Evolutionary conservation across 1,140 invertebrate genomes (phyloP), one percentile per base, ranked within the genome.

Genomic region (Scaptomyza hsui): DNA sequence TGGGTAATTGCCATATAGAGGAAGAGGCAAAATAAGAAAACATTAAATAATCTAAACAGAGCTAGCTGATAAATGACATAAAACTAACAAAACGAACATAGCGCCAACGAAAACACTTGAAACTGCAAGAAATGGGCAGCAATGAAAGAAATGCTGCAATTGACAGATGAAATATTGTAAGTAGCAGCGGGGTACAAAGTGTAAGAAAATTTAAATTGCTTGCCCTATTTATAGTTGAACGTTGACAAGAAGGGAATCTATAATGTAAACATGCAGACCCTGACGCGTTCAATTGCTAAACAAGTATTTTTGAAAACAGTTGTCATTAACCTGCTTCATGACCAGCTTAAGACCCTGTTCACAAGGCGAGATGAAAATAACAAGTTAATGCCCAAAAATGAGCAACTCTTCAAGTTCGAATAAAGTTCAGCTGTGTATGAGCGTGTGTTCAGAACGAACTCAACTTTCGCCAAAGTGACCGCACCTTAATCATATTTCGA

Each of bases 41-140:
- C 71, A 79, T 83, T 76, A 68, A 42, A 72, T 83, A 39, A 68
- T 61, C 42, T 74, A 83, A 82, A 78, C 75, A 82, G 12, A 24
- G 35, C 47, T 18, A 15, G 49, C 48, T 83, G 71, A 82, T 82
- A 75, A 59, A 83, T 75, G 79, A 78, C 65, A 82, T 67, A 56
- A 83, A 83, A 78, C 64, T 44, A 51, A 57, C 39, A 56, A 18
- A 51, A 48, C 32, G 52, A 9, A 5, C 5, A 29, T 6, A 29
- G 26, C 5, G 26, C 26, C 26, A 29, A 73, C 1, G 49, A 61
- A 60, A 41, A 55, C 9, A 53, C 45, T 68, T 45, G 64, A 68
- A 39, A 61, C 16, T 41, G 64, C 18, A 39, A 44, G 21, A 15
- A 24, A n/a, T n/a, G n/a, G n/a, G n/a, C n/a, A n/a, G n/a, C n/a